These are phyloP conservation scores for Amiota communis DNA, from an alignment of 2,888 invertebrate genomes.

Conservation along the genomic window DNA sequence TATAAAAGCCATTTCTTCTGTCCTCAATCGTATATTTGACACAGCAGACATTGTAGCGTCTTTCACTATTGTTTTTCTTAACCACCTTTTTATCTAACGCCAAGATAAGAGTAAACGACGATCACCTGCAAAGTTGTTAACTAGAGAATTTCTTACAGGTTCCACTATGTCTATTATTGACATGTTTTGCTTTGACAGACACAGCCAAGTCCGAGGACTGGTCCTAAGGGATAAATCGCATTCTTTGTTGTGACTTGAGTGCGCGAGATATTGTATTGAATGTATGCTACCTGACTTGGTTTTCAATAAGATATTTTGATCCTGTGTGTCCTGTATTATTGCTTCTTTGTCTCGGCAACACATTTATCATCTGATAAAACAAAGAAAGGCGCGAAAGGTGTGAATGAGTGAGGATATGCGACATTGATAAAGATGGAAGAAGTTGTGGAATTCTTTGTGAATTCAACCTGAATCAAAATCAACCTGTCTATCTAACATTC, in stretches of 20 bases:
- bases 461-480: conserved; percentile 4
- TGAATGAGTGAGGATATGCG: conserved; percentile 31
- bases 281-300: conserved; percentile 36
- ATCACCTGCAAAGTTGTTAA: conserved; percentile 39
- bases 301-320: conserved; percentile 34
- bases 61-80: not conserved
- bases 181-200: conserved; percentile 53
- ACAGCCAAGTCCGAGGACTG: conserved; percentile 34
- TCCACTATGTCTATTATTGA: conserved; percentile 52
- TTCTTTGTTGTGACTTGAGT: conserved; percentile 1
- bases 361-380: conserved; percentile 54
- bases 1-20: conserved; percentile 24
- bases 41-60: conserved; percentile 35
- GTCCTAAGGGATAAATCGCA: not conserved
- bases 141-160: conserved; percentile 33
- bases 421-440: conserved; percentile 38
- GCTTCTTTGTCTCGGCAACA: conserved; percentile 40
- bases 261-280: conserved; percentile 61
- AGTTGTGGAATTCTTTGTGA: conserved; percentile 8
- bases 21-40: not conserved
- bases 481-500: too few species aligned
- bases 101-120: conserved; percentile 34
- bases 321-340: not conserved
- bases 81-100: conserved; percentile 23
- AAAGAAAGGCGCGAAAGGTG: conserved; percentile 43